Evolutionary conservation across 1,140 invertebrate species (phyloP), one percentile per base, ranked within the genome.

Genomic region (Meteorus sp.): DNA sequence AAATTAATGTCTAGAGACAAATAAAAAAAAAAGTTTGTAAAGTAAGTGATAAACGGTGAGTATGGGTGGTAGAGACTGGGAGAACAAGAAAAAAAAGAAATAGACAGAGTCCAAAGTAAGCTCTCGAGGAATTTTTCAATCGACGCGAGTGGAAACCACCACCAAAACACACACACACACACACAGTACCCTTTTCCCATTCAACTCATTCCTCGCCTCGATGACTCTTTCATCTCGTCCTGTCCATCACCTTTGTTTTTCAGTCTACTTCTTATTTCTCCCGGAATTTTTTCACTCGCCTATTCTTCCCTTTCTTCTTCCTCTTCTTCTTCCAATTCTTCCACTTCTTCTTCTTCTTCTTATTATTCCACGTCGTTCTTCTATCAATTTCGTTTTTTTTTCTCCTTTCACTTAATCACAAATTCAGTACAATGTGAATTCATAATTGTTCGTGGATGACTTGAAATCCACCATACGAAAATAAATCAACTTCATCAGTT

Each of bases 141-240:
- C 9, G 11, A 17, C 15, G 9, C 11, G 15, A 11, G 3, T 15
- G 9, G 23, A 47, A 50, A 50, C 41, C 6, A 45, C 43, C n/a
- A n/a, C n/a, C n/a, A n/a, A n/a, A n/a, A n/a, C n/a, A n/a, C n/a
- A n/a, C n/a, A n/a, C n/a, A n/a, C n/a, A n/a, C n/a, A n/a, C n/a
- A n/a, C n/a, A 39, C 35, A 3, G 15, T 13, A 5, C 27, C 9
- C 27, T 22, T 25, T 9, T 47, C 11, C n/a, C 15, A n/a, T 37
- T 52, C 50, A 52, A 37, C 50, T 52, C 19, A 52, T 52, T 31
- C 45, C 45, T 5, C 27, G 45, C 45, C 17, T 52, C 50, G 27
- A 52, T 17, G 27, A 52, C 25, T 52, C 33, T 33, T 31, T 31
- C 50, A 48, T 48, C 45, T 61, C 69, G 50, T 37, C 17, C 59